A percentile compares a stretch with the other conserved stretches of the same genome.
phyloP scores from a whole-genome alignment of 1,140 invertebrate species.

The Paraescarpia echinospica region DNA sequence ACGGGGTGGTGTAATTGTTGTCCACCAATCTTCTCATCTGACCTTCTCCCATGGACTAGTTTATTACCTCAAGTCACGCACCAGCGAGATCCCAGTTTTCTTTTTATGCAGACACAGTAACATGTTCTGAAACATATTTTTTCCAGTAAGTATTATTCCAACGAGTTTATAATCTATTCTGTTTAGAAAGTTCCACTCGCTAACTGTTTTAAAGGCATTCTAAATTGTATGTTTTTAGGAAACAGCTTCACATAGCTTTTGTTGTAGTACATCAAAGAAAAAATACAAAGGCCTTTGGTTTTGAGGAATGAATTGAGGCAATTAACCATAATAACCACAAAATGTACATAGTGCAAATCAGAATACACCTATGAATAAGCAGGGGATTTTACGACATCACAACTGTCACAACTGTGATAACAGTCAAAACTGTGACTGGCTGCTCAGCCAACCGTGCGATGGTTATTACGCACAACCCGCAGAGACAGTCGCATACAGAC shows the following conservation, averaged over 20 bases:
- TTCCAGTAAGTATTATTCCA: neutral
- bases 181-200: too few relatives aligned
- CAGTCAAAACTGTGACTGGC: neutral
- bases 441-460: neutral
- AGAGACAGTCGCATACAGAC: neutral
- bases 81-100: neutral
- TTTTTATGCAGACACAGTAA: neutral
- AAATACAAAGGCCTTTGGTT: neutral
- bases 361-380: neutral
- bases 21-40: neutral
- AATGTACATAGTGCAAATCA: neutral
- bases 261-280: neutral
- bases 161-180: too few relatives aligned
- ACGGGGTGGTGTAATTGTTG: neutral
- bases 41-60: neutral
- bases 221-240: too few relatives aligned
- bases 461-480: neutral
- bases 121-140: neutral
- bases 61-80: neutral
- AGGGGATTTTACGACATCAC: neutral
- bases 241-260: neutral
- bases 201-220: too few relatives aligned
- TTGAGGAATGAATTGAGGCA: neutral
- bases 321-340: neutral
- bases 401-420: neutral